Percentiles rank a stretch among this genome's conserved stretches.
Evolutionary conservation across 2,797 vertebrate genomes (phyloP).

Genomic region (Centroberyx gerrardi): DNA sequence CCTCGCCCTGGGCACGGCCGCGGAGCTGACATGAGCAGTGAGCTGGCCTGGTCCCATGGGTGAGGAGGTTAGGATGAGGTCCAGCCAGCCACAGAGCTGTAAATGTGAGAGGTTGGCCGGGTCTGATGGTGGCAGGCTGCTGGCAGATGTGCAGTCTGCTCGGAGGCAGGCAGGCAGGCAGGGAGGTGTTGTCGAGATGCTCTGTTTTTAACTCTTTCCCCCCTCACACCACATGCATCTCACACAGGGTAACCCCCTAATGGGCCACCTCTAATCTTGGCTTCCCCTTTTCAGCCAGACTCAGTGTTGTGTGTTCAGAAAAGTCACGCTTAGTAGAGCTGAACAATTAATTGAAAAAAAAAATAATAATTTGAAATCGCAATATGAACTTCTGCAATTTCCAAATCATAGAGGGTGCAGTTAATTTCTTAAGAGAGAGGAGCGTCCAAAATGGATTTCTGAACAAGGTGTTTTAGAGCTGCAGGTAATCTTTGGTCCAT

Average conservation of each 20-base stretch:
- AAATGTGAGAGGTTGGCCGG: conserved; percentile 76
- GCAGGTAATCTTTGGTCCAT: no score
- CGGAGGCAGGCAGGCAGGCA: neutral
- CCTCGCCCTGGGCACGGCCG: conserved; percentile 1
- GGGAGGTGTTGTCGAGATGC: conserved; percentile 1
- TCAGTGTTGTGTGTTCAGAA: no score
- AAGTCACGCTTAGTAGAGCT: neutral
- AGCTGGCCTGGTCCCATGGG: conserved; percentile 18
- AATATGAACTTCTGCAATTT: no score
- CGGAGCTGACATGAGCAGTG: conserved; percentile 24
- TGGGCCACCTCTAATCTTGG: conserved; percentile 30
- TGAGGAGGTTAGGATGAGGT: conserved; percentile 32
- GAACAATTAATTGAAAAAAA: no score
- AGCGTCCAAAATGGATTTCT: no score
- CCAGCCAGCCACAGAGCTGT: conserved; percentile 22
- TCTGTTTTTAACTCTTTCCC: conserved; percentile 4
- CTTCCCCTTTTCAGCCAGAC: neutral
- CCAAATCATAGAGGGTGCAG: no score
- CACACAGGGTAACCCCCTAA: conserved; percentile 25
- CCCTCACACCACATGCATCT: neutral
- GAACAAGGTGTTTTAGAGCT: no score
- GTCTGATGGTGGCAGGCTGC: conserved; percentile 25
- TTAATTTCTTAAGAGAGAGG: no score
- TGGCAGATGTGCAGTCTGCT: neutral
- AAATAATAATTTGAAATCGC: no score